Conservation (phyloP, 2,888 invertebrate genomes). For the Ectropis crepuscularia region DNA sequence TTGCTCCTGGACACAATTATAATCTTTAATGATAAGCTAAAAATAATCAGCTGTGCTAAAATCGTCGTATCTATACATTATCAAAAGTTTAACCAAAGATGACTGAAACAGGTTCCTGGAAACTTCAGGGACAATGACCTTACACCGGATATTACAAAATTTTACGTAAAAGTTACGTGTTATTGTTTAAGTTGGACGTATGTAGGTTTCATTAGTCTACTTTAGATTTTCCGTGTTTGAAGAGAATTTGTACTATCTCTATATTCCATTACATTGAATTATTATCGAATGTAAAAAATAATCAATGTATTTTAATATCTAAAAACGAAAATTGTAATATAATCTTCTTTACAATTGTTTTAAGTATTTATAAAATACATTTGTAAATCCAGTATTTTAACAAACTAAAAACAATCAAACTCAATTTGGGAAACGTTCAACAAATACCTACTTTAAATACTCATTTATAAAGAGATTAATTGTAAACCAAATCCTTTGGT, state of each 20-base stretch:
- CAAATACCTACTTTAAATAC: constrained; percentile 21
- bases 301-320: constrained; percentile 1
- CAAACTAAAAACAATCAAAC: background rate
- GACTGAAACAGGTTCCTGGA: too few species aligned
- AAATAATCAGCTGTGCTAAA: too few species aligned
- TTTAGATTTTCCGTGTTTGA: background rate
- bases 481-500: constrained; percentile 31
- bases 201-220: constrained; percentile 18
- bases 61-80: too few species aligned
- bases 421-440: constrained; percentile 7
- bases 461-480: constrained; percentile 28
- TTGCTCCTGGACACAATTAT: too few species aligned
- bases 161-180: constrained; percentile 25
- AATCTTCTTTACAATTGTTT: constrained; percentile 21
- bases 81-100: too few species aligned
- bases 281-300: background rate
- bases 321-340: background rate
- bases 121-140: too few species aligned
- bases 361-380: constrained; percentile 9
- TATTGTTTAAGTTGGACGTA: constrained; percentile 25
- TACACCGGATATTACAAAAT: background rate
- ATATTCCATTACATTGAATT: background rate
- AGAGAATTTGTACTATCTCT: background rate
- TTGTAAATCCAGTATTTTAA: constrained; percentile 2
- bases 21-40: too few species aligned